These are phyloP conservation scores for Pachyuromys duprasi DNA, from an alignment of 2,797 vertebrate species.

Conservation along the genomic window DNA sequence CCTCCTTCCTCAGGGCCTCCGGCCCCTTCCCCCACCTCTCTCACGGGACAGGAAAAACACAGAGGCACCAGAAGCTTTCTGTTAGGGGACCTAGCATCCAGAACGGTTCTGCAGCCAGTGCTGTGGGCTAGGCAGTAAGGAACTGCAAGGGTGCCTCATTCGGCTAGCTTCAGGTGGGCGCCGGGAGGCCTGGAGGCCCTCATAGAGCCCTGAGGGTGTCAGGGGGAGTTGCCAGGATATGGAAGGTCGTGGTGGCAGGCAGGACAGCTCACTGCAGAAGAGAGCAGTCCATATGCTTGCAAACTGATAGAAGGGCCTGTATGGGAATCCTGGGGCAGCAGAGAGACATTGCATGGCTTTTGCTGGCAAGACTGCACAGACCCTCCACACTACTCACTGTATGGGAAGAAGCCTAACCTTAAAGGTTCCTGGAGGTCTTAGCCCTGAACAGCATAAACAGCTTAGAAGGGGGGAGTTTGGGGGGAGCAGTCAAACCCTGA, in stretches of 20 bases:
- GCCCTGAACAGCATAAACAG: neutral
- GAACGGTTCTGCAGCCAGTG: neutral
- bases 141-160: fast-evolving
- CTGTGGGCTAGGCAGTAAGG: fast-evolving
- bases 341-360: neutral
- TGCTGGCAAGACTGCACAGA: neutral
- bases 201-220: neutral
- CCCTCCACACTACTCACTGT: neutral
- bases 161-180: fast-evolving
- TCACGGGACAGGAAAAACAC: conserved; percentile 23
- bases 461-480: too few relatives aligned
- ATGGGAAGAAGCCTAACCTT: neutral
- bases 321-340: too few relatives aligned
- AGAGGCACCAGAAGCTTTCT: neutral
- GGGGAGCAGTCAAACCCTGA: fast-evolving
- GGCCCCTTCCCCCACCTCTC: neutral
- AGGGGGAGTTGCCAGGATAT: neutral
- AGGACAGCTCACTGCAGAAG: neutral
- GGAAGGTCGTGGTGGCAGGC: neutral
- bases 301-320: neutral
- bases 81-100: fast-evolving
- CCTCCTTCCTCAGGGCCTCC: neutral
- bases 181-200: too few relatives aligned
- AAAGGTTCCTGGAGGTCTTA: neutral
- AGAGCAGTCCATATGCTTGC: neutral